Evolutionary conservation across 2,888 invertebrate species (phyloP), one percentile per base, ranked within the genome.

Genomic region (Elgonia sp.): DNA sequence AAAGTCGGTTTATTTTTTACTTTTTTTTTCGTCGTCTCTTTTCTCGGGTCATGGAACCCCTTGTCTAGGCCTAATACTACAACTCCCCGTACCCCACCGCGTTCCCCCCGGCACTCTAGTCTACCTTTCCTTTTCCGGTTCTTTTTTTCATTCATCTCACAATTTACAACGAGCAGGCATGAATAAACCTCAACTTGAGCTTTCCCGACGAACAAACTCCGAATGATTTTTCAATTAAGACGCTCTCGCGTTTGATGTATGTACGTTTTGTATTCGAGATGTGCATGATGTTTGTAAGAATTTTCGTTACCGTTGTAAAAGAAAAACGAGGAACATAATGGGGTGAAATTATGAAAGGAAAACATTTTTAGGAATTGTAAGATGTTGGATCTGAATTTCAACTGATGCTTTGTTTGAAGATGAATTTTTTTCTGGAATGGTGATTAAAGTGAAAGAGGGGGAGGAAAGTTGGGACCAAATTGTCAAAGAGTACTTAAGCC

Each of bases 1-100:
- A n/a, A n/a, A n/a, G 65, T 50, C n/a, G 29, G 5, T 73, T 50
- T 67, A 29, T 29, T 29, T 1, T 29, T 57, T 67, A 55, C 39
- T 69, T 53, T 40, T 63, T 69, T 79, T 83, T 55, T 42, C 40
- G 46, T 63, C 69, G 55, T 50, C 83, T 75, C 60, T 62, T 75
- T 84, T 84, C 76, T 84, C 84, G 73, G 79, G 79, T 84, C 79
- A 84, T 73, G 80, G 69, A 85, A 73, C 79, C 80, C 80, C 85
- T 86, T 75, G 80, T 86, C 85, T 86, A 81, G 75, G 60, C 37
- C 75, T 73, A 73, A 62, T 86, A 80, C 69, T 57, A 81, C 75
- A 73, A 60, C 21, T 39, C 42, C 39, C 39, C 12, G 37, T 16
- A 55, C 20, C 16, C 57, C 63, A 12, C 16, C 14, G 29, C 21